phyloP scores from a whole-genome alignment of 2,888 invertebrate genomes.

The Synergus itoensis region DNA sequence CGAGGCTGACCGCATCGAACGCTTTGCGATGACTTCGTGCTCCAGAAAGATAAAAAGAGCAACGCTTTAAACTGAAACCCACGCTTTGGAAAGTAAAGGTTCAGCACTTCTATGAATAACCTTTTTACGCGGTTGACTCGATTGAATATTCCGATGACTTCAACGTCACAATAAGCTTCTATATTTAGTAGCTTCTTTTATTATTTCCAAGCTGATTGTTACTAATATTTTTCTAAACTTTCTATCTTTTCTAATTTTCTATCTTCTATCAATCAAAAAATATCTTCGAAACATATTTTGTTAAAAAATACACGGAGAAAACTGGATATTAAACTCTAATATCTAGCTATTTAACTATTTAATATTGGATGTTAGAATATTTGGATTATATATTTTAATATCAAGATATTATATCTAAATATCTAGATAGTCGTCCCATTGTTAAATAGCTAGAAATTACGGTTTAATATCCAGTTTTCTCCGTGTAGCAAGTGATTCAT shows the following conservation, averaged over 20 bases:
- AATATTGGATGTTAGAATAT: too few relatives aligned
- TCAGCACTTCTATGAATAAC: not conserved
- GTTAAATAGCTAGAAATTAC: too few relatives aligned
- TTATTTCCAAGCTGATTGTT: not conserved
- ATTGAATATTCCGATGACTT: not conserved
- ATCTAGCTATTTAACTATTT: too few relatives aligned
- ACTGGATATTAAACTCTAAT: too few relatives aligned
- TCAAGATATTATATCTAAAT: too few relatives aligned
- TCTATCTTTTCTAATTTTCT: too few relatives aligned
- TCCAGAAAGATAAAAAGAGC: conserved; percentile 65
- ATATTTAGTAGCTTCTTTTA: not conserved
- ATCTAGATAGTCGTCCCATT: too few relatives aligned
- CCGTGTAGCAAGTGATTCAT: not conserved
- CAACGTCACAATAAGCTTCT: not conserved
- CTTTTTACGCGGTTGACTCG: not conserved
- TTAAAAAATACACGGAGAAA: not conserved
- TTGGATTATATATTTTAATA: too few relatives aligned
- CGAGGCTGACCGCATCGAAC: conserved; percentile 48
- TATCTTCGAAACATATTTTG: too few relatives aligned
- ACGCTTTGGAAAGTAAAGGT: not conserved
- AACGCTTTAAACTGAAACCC: conserved; percentile 5
- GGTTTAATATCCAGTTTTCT: too few relatives aligned
- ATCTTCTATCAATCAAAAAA: not conserved
- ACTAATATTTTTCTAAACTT: too few relatives aligned
- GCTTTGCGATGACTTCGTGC: conserved; percentile 63